Evolutionary conservation across 2,797 vertebrate species (phyloP).

Genomic region (Hippopotamyrus pictus): DNA sequence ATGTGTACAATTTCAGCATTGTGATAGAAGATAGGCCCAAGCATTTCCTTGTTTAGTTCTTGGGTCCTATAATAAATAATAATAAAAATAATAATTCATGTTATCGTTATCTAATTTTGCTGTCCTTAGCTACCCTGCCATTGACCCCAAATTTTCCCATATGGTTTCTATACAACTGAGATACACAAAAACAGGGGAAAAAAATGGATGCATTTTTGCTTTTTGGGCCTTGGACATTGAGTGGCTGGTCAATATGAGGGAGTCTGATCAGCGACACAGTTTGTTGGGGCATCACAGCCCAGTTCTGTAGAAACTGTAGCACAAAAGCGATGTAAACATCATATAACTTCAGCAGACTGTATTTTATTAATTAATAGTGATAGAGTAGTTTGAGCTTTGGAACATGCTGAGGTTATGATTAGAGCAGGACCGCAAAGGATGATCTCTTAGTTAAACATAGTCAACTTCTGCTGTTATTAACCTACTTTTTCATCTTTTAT

Average conservation of each 20-base stretch:
- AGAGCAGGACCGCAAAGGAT: constrained; percentile 32
- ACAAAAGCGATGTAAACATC: background rate
- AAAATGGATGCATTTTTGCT: background rate
- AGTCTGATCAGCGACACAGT: background rate
- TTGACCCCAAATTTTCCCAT: background rate
- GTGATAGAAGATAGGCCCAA: background rate
- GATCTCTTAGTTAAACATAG: constrained; percentile 29
- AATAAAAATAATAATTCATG: background rate
- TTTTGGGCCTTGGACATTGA: background rate
- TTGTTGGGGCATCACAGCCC: background rate
- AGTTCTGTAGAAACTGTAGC: constrained; percentile 10
- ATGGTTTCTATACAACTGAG: background rate
- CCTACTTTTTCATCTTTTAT: constrained; percentile 39
- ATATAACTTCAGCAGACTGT: constrained; percentile 10
- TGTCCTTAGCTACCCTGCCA: background rate
- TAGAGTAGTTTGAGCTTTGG: constrained; percentile 9
- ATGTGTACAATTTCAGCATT: background rate
- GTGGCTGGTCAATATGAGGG: background rate
- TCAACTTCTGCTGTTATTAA: constrained; percentile 28
- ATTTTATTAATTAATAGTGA: constrained; percentile 16
- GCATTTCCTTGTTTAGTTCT: background rate
- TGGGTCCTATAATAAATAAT: background rate
- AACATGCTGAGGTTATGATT: constrained; percentile 40
- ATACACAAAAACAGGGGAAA: background rate
- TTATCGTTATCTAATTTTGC: background rate